Percentiles rank a stretch among this genome's conserved stretches.
Evolutionary conservation across 1,140 invertebrate species (phyloP).

Genomic region (Temnothorax longispinosus): DNA sequence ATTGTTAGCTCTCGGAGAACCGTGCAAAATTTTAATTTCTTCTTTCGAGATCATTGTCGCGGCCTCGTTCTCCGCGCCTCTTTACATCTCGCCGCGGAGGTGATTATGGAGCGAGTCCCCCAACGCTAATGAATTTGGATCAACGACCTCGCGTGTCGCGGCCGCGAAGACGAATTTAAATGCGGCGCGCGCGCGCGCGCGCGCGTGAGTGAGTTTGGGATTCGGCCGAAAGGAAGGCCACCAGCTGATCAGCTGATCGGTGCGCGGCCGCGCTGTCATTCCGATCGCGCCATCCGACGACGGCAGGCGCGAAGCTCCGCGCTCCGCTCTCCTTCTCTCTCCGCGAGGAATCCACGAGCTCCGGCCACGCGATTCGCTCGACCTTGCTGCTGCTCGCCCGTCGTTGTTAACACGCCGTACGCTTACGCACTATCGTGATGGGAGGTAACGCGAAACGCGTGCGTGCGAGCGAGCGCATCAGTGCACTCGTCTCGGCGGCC

Average conservation of each 20-base stretch:
- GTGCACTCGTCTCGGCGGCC: too few relatives aligned
- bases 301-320: conserved; percentile 48
- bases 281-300: conserved; percentile 66
- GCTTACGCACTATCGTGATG: background rate
- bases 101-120: background rate
- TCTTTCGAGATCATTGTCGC: background rate
- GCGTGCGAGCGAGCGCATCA: background rate
- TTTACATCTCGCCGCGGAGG: background rate
- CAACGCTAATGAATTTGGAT: conserved; percentile 25
- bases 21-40: background rate
- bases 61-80: background rate
- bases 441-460: background rate
- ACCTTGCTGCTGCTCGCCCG: conserved; percentile 56
- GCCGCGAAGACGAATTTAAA: conserved; percentile 60
- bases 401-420: conserved; percentile 25
- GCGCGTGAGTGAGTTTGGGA: conserved; percentile 10
- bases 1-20: too few relatives aligned
- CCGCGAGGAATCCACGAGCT: too few relatives aligned
- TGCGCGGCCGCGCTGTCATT: conserved; percentile 65
- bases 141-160: conserved; percentile 60
- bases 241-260: conserved; percentile 73
- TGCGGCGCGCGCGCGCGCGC: conserved; percentile 47
- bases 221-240: conserved; percentile 71
- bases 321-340: background rate
- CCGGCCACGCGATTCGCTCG: conserved; percentile 19